Evolutionary conservation across 2,888 invertebrate genomes (phyloP).

Genomic region (Chydorus sphaericus): DNA sequence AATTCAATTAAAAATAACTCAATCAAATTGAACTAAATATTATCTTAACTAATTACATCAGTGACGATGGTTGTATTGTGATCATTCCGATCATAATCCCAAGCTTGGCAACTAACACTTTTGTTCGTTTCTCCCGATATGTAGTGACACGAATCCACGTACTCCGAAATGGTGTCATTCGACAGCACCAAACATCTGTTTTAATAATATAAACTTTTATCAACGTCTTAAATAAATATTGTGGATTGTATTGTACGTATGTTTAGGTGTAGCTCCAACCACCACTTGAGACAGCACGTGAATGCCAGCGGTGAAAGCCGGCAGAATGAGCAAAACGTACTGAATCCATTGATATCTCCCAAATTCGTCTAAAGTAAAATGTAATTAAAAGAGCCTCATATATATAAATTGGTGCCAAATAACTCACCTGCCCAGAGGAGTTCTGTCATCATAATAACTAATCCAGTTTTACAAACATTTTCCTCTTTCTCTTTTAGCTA

Average conservation of each 20-base stretch:
- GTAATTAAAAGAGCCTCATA: too few species aligned
- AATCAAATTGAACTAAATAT: too few species aligned
- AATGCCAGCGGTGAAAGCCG: constrained; percentile 61
- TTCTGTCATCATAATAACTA: too few species aligned
- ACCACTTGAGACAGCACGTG: constrained; percentile 69
- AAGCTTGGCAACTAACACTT: constrained; percentile 32
- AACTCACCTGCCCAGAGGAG: too few species aligned
- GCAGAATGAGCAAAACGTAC: constrained; percentile 57
- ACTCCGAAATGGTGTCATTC: not conserved
- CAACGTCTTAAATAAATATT: constrained; percentile 17
- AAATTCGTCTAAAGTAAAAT: constrained; percentile 76
- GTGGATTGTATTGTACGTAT: constrained; percentile 32
- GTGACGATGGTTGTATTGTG: constrained; percentile 56
- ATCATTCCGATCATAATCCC: constrained; percentile 58
- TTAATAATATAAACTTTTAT: not conserved
- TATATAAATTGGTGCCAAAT: too few species aligned
- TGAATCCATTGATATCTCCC: constrained; percentile 67
- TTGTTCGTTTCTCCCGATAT: not conserved
- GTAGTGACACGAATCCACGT: not conserved
- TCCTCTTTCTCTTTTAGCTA: too few species aligned
- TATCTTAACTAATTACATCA: too few species aligned
- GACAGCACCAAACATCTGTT: not conserved
- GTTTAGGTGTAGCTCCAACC: constrained; percentile 63
- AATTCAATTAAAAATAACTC: not conserved
- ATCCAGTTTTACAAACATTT: too few species aligned